Evolutionary conservation across 1,140 invertebrate species (phyloP).

Genomic region (Papilio machaon): DNA sequence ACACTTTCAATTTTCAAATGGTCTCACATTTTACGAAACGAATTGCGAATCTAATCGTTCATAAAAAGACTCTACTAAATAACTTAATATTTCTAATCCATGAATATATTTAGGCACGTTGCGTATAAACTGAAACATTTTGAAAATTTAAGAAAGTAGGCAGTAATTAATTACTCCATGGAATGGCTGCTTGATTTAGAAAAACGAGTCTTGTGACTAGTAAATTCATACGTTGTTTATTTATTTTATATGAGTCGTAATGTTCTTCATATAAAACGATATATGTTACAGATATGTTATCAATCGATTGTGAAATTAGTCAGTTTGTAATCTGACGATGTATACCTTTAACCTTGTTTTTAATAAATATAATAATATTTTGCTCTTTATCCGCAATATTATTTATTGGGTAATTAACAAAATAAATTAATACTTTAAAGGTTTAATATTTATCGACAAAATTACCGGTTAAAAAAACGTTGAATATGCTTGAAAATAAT

Average conservation of each 20-base stretch:
- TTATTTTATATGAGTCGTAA: too few species aligned
- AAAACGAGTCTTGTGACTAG: too few species aligned
- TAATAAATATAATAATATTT: neutral
- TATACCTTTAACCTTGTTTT: too few species aligned
- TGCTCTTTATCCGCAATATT: neutral
- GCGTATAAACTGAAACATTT: neutral
- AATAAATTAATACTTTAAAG: neutral
- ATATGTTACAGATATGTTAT: too few species aligned
- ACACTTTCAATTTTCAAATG: slow-evolving; percentile 1
- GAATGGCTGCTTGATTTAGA: too few species aligned
- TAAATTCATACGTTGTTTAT: too few species aligned
- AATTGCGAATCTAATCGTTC: neutral
- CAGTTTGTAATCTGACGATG: too few species aligned
- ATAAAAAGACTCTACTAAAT: slow-evolving; percentile 19
- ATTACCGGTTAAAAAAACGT: slow-evolving; percentile 5
- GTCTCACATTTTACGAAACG: slow-evolving; percentile 12
- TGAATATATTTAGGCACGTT: neutral
- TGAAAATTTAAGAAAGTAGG: too few species aligned
- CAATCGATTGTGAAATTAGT: too few species aligned
- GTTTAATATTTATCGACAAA: neutral
- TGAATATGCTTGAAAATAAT: slow-evolving; percentile 19
- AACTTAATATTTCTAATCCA: neutral
- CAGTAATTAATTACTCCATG: too few species aligned
- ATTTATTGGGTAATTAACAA: neutral
- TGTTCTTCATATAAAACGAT: too few species aligned